Conservation (phyloP, 1,140 invertebrate species). For the Leptinotarsa texana region DNA sequence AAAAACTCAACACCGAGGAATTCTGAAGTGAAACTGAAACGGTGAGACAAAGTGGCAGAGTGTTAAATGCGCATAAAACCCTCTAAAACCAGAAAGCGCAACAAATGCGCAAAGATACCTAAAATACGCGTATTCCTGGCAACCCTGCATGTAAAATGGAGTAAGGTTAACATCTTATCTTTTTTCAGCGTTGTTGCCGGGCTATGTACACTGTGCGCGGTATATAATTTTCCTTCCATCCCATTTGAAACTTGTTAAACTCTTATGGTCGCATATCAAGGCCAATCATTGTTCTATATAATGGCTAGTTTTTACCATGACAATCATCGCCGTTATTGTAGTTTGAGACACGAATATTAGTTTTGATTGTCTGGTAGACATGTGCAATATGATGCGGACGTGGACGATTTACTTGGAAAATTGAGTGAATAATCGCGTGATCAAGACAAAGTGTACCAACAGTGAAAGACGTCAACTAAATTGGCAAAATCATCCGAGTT, state of each 20-base stretch:
- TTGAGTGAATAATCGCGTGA: not conserved
- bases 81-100: no score
- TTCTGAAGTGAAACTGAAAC: no score
- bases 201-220: not conserved
- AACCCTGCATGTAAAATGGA: not conserved
- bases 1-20: no score
- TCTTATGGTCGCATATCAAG: slow-evolving; percentile 10
- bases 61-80: no score
- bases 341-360: not conserved
- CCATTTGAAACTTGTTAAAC: not conserved
- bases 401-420: not conserved
- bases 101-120: no score
- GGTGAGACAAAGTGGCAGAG: no score
- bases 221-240: slow-evolving; percentile 3
- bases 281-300: slow-evolving; percentile 10
- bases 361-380: not conserved
- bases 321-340: not conserved
- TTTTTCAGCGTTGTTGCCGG: slow-evolving; percentile 5
- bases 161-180: slow-evolving; percentile 16
- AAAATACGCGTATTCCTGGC: not conserved
- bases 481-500: no score
- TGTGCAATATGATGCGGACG: slow-evolving; percentile 3
- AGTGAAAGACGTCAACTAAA: not conserved
- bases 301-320: not conserved
- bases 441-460: not conserved